Evolutionary conservation across 2,113 vertebrate genomes (phyloP).

Genomic region (Rattus norvegicus): DNA sequence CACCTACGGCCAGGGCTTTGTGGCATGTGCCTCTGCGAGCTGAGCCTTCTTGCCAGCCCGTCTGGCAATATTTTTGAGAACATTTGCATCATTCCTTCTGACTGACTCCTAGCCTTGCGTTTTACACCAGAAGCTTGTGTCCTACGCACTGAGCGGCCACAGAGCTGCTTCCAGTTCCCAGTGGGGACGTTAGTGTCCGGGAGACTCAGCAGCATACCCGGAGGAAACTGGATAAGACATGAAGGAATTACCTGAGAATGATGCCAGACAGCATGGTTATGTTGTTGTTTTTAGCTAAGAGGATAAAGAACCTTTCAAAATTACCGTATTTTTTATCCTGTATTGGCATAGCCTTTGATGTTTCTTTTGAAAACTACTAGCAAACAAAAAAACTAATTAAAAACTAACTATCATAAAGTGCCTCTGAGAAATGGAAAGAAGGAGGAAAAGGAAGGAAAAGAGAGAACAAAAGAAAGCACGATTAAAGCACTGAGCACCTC

Average conservation of each 20-base stretch:
- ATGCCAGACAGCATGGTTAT: background rate
- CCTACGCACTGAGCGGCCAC: background rate
- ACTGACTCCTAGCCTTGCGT: slow-evolving; percentile 34
- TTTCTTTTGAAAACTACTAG: slow-evolving; percentile 36
- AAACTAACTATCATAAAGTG: slow-evolving; percentile 43
- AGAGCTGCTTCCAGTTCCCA: background rate
- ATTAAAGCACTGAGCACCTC: background rate
- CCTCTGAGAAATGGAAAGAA: slow-evolving; percentile 4
- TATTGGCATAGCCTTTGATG: slow-evolving; percentile 6
- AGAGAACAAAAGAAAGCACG: background rate
- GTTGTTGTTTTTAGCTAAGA: slow-evolving; percentile 21
- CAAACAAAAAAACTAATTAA: background rate
- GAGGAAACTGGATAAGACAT: slow-evolving; percentile 40
- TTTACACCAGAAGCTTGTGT: slow-evolving; percentile 23
- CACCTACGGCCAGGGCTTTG: background rate
- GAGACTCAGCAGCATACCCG: background rate
- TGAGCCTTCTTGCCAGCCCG: background rate
- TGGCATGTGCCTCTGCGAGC: background rate
- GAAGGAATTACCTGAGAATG: slow-evolving; percentile 1
- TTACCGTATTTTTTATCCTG: background rate
- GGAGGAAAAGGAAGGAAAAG: background rate
- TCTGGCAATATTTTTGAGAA: background rate
- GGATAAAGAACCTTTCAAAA: background rate
- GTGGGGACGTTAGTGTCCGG: background rate
- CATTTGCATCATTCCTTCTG: slow-evolving; percentile 47